phyloP scores from a whole-genome alignment of 1,140 invertebrate species.

The Frieseomelitta varia region DNA sequence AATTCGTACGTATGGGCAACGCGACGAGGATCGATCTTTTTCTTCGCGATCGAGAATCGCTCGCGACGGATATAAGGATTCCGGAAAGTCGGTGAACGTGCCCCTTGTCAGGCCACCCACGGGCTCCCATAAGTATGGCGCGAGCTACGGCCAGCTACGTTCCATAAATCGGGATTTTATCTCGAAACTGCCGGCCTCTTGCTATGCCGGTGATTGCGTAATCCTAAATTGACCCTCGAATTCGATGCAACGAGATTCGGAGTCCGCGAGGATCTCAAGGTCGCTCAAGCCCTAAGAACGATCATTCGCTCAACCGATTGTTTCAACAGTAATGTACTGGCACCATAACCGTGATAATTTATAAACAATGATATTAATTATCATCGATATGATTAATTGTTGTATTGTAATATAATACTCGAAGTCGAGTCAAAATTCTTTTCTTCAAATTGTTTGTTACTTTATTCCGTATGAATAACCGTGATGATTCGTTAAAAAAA shows the following conservation, averaged over 20 bases:
- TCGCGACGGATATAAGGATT: constrained; percentile 63
- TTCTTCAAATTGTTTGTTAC: no score
- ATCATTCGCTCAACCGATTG: no score
- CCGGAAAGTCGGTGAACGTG: constrained; percentile 72
- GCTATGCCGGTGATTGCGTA: constrained; percentile 69
- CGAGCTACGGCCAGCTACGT: constrained; percentile 66
- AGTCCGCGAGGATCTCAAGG: constrained; percentile 26
- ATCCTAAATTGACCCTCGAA: constrained; percentile 69
- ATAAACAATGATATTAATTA: neutral
- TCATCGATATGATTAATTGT: no score
- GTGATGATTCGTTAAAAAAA: no score
- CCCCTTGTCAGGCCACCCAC: constrained; percentile 76
- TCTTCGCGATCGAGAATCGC: constrained; percentile 50
- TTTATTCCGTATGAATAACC: no score
- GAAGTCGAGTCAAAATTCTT: no score
- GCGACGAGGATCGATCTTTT: constrained; percentile 29
- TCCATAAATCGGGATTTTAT: constrained; percentile 81
- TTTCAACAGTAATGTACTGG: no score
- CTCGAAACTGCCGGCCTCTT: constrained; percentile 68
- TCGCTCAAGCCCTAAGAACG: neutral
- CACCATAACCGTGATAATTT: neutral
- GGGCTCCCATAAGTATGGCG: constrained; percentile 79
- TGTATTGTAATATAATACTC: no score
- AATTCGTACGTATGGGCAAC: neutral
- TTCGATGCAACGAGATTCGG: constrained; percentile 41